phyloP scores from a whole-genome alignment of 1,140 invertebrate species.

The Charaxes varanes region DNA sequence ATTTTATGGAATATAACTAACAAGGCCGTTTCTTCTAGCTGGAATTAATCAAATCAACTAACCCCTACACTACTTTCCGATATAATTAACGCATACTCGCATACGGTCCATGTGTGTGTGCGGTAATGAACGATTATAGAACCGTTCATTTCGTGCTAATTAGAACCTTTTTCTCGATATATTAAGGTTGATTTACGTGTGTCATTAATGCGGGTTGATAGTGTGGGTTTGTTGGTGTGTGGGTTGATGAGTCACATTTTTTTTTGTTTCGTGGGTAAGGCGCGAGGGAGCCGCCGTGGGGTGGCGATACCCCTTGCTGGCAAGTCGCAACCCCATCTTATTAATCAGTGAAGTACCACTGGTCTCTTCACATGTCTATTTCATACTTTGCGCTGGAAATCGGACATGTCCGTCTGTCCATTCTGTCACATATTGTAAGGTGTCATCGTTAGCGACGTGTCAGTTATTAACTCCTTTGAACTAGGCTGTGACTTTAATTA shows the following conservation, averaged over 20 bases:
- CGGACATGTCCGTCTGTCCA: conserved; percentile 10
- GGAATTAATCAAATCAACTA: conserved; percentile 73
- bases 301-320: conserved; percentile 58
- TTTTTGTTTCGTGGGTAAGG: conserved; percentile 72
- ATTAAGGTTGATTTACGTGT: conserved; percentile 54
- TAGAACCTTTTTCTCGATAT: conserved; percentile 42
- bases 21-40: conserved; percentile 58
- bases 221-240: conserved; percentile 59
- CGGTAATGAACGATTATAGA: conserved; percentile 71
- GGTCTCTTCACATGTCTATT: conserved; percentile 67
- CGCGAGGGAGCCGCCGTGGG: conserved; percentile 60
- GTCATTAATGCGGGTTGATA: conserved; percentile 22
- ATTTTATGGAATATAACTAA: conserved; percentile 55
- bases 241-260: conserved; percentile 74
- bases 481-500: not conserved
- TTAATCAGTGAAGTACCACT: conserved; percentile 70
- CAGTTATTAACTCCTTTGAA: conserved; percentile 6
- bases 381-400: conserved; percentile 53
- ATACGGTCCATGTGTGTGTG: conserved; percentile 65
- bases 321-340: conserved; percentile 71
- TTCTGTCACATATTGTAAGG: conserved; percentile 7
- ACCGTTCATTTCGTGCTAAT: conserved; percentile 38
- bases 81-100: conserved; percentile 70
- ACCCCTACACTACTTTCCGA: conserved; percentile 70
- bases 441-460: conserved; percentile 3